phyloP scores from a whole-genome alignment of 2,797 vertebrate species.

The Pogonophryne albipinna region DNA sequence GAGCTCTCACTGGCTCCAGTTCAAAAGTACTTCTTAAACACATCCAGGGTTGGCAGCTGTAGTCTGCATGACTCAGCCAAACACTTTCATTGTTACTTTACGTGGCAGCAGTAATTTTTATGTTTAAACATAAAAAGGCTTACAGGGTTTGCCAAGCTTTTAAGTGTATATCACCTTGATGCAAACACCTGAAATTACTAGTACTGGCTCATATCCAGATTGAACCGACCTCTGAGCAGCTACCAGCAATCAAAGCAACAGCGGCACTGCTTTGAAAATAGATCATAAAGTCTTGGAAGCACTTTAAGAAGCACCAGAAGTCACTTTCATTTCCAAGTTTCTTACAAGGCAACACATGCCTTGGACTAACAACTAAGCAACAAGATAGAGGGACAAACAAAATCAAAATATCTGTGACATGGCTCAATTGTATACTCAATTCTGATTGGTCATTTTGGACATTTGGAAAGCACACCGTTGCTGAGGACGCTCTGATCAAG shows the following conservation, averaged over 20 bases:
- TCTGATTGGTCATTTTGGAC: no score
- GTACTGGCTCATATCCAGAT: constrained; percentile 9
- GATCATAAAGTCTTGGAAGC: constrained; percentile 26
- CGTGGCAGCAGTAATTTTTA: neutral
- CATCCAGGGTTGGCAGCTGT: constrained; percentile 43
- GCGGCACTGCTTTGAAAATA: constrained; percentile 29
- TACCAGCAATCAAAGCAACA: constrained; percentile 7
- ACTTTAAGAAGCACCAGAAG: constrained; percentile 28
- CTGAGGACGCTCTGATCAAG: no score
- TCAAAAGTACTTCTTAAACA: constrained; percentile 53
- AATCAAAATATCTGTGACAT: constrained; percentile 25
- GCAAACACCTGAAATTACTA: constrained; percentile 25
- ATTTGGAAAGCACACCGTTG: no score
- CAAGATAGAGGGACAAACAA: constrained; percentile 8
- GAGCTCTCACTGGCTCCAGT: constrained; percentile 38
- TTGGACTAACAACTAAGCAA: constrained; percentile 18
- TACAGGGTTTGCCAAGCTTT: constrained; percentile 21
- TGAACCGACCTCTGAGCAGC: constrained; percentile 26
- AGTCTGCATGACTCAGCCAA: constrained; percentile 43
- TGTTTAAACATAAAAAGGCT: constrained; percentile 32
- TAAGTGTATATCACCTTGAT: constrained; percentile 32
- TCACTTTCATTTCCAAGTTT: constrained; percentile 41
- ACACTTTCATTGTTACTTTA: constrained; percentile 42
- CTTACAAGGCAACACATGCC: constrained; percentile 29
- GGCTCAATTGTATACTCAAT: no score